Conservation (phyloP, 2,888 invertebrate species). For the Microctonus aethiopoides region DNA sequence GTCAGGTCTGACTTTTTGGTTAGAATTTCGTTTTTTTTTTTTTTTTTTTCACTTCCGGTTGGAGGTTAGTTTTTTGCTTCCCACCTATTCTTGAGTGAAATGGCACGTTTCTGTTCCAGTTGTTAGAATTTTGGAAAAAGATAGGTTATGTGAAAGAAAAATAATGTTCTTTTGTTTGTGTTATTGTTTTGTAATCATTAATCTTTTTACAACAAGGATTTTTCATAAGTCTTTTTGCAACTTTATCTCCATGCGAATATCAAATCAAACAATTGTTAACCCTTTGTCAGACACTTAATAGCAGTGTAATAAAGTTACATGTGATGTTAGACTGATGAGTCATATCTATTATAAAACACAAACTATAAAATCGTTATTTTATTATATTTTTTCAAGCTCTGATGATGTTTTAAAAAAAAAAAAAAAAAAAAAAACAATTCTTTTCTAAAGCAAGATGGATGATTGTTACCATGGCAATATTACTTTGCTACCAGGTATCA, state of each 20-base stretch:
- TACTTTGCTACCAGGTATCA: constrained; percentile 7
- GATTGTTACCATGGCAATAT: constrained; percentile 27
- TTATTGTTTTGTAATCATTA: background rate
- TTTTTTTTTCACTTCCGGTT: too few species aligned
- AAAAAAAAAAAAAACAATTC: background rate
- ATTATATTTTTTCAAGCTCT: background rate
- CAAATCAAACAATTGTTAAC: constrained; percentile 31
- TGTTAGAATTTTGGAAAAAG: too few species aligned
- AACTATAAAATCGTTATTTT: background rate
- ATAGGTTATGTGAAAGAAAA: too few species aligned
- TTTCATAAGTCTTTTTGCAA: background rate
- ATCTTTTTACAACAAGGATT: constrained; percentile 2
- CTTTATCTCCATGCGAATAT: constrained; percentile 23
- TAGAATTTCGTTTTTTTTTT: too few species aligned
- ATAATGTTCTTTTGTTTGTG: background rate
- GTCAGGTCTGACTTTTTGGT: too few species aligned
- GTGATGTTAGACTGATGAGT: constrained; percentile 16
- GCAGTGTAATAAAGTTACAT: constrained; percentile 23
- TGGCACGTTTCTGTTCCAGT: too few species aligned
- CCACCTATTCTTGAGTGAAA: too few species aligned
- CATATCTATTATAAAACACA: background rate
- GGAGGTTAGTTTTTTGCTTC: too few species aligned
- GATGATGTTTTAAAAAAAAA: background rate
- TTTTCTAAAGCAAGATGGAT: background rate
- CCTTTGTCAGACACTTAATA: constrained; percentile 26